Evolutionary conservation across 2,113 vertebrate genomes (phyloP), one percentile per base, ranked within the genome.

Genomic region (Casuarius casuarius): DNA sequence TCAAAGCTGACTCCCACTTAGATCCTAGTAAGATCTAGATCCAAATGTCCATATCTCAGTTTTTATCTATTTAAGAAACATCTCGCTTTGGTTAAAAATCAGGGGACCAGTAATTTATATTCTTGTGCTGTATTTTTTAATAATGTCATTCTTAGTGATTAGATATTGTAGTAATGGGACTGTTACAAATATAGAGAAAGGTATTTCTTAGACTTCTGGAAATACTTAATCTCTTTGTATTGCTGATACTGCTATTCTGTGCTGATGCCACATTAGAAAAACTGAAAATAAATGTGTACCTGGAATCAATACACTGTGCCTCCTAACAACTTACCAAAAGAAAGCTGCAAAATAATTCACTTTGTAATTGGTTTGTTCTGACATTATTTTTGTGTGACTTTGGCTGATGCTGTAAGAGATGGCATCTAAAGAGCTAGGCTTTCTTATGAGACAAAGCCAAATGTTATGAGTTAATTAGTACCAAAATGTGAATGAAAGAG

Each of bases 401-500:
- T 90, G 44, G 25, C 25, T 89, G 49, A 48, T 62, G 26, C 70
- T 49, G 51, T 70, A 48, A 56, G 35, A 89, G 80, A 90, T 80
- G 51, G 10, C 73, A 83, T 82, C 76, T 88, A 80, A 95, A 89
- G 48, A 90, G 10, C 44, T 65, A 70, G 29, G 49, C 31, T 58
- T 58, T 74, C 81, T 91, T 95, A 58, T 14, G 54, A 94, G 66
- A 91, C 48, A 88, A 92, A 96, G 33, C 63, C 90, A 91, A 92
- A 94, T 80, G 44, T 76, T 97, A 76, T 87, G 72, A 94, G 87
- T 95, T 95, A 96, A 94, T 97, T 97, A 85, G 70, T 92, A 92
- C 84, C 81, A 92, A 97, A 96, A 96, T 74, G 76, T 88, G 94
- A 96, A 92, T 95, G 90, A 96, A 96, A 93, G 82, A 82, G 51